phyloP scores from a whole-genome alignment of 2,113 vertebrate genomes.

The Gymnocephalus cernua region DNA sequence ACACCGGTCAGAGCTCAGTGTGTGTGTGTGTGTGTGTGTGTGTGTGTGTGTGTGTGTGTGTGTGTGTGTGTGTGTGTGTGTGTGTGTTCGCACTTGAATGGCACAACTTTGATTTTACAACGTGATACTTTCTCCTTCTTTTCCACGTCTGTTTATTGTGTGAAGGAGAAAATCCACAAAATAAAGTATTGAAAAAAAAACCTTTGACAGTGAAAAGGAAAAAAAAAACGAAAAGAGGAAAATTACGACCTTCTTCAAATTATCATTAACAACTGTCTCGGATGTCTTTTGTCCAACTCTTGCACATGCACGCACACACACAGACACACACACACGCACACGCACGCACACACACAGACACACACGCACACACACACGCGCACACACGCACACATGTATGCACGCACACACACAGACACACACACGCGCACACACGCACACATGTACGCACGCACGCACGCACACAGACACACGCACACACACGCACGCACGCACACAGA shows the following conservation, averaged over 20 bases:
- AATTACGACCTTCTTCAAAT: not conserved
- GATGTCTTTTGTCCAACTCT: not conserved
- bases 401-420: not conserved
- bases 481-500: not conserved
- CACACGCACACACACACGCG: not conserved
- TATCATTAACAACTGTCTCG: not conserved
- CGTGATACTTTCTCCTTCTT: no score
- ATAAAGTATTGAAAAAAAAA: not conserved
- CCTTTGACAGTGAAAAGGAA: not conserved
- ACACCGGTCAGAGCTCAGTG: no score
- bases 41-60: no score
- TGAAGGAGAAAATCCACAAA: no score
- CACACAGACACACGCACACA: not conserved
- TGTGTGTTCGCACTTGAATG: no score
- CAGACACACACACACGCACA: slow-evolving; percentile 4
- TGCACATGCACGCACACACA: not conserved
- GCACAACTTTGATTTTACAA: no score
- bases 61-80: no score
- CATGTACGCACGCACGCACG: no score
- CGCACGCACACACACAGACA: not conserved
- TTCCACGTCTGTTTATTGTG: no score
- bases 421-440: not conserved
- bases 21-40: no score
- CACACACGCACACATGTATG: not conserved
- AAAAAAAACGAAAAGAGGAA: not conserved